Percentiles rank a stretch among this genome's conserved stretches.
Conservation (phyloP, 2,797 vertebrate genomes). For the Molossus alvarezi region DNA sequence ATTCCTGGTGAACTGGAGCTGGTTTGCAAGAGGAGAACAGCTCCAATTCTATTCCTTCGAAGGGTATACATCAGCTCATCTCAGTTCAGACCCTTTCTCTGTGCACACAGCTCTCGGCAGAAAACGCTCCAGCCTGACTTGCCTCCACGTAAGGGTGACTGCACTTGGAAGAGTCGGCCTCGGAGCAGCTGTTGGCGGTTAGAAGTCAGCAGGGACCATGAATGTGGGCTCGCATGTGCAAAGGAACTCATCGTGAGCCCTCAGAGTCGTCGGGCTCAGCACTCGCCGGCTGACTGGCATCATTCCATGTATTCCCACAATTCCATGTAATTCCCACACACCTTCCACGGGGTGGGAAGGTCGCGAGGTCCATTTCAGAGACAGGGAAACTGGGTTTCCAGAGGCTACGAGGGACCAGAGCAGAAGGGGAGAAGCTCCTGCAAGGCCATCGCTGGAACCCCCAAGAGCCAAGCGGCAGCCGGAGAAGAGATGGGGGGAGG, state of each 20-base stretch:
- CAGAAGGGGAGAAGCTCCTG: not conserved
- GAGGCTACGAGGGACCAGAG: not conserved
- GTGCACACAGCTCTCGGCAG: not conserved
- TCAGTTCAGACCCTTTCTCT: not conserved
- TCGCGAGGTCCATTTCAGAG: not conserved
- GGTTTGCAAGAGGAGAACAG: constrained; percentile 52
- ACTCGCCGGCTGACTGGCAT: not conserved
- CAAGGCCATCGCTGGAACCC: not conserved
- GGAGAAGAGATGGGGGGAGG: not conserved
- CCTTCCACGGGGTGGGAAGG: not conserved
- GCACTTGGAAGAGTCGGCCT: constrained; percentile 30
- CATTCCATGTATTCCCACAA: not conserved
- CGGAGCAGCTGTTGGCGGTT: not conserved
- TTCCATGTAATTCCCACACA: not conserved
- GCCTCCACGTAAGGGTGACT: not conserved
- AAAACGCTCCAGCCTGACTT: constrained; percentile 11
- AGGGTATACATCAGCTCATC: not conserved
- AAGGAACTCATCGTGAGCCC: not conserved
- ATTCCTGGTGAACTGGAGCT: constrained; percentile 66
- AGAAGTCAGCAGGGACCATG: not conserved
- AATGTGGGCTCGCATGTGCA: not conserved
- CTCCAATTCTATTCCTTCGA: constrained; percentile 27
- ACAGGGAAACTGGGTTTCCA: not conserved
- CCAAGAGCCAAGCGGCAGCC: not conserved
- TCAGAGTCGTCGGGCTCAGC: not conserved